These are phyloP conservation scores for Leptinotarsa texana DNA, from an alignment of 1,140 invertebrate species.

Conservation along the genomic window DNA sequence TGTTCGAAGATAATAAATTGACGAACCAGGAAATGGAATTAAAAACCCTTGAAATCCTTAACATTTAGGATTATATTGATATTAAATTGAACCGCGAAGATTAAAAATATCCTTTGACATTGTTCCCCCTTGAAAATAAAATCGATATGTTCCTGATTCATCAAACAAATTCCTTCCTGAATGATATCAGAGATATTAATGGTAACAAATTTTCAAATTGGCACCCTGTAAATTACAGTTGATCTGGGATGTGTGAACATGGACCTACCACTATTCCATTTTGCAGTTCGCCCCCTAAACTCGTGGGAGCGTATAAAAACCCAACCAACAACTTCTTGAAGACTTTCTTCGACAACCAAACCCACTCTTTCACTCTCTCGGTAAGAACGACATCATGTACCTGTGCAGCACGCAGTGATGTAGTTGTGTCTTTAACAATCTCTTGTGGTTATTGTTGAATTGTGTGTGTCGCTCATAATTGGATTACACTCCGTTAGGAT, in stretches of 20 bases:
- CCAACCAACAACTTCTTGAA: constrained; percentile 11
- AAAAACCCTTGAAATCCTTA: too few species aligned
- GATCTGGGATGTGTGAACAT: not conserved
- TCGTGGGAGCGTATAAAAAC: not conserved
- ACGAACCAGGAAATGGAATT: too few species aligned
- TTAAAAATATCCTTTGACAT: too few species aligned
- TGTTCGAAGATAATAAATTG: too few species aligned
- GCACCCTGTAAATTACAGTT: too few species aligned
- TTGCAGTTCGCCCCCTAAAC: not conserved
- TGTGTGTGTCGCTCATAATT: constrained; percentile 11
- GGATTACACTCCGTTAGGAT: not conserved
- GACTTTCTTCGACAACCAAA: constrained; percentile 18
- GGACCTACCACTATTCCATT: not conserved
- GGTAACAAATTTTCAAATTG: too few species aligned
- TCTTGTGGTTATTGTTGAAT: constrained; percentile 13
- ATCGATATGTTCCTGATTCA: too few species aligned
- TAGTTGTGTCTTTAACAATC: constrained; percentile 12
- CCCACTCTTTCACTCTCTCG: constrained; percentile 18
- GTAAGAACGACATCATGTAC: constrained; percentile 5
- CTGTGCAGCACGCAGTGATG: constrained; percentile 7
- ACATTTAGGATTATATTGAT: too few species aligned
- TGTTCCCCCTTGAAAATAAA: too few species aligned
- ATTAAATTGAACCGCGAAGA: too few species aligned
- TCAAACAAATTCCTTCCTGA: too few species aligned
- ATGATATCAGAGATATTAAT: too few species aligned